Conservation (phyloP, 2,888 invertebrate species). For the Caenorhabditis sulstoni region DNA sequence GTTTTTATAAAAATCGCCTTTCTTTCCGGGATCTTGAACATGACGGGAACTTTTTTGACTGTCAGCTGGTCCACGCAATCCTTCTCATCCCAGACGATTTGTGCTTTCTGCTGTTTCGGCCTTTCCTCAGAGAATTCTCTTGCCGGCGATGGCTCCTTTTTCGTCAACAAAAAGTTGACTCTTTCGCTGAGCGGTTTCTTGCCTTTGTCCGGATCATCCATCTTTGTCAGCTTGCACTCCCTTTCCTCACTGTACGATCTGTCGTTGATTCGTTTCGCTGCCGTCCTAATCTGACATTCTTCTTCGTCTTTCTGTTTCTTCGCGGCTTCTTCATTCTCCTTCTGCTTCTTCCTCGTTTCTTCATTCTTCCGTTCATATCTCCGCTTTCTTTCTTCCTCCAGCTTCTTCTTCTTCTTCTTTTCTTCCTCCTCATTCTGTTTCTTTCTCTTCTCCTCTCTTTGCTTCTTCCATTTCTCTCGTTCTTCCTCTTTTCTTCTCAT, state of each 20-base stretch:
- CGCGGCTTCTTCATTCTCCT: background rate
- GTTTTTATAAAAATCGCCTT: background rate
- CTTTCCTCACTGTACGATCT: too few species aligned
- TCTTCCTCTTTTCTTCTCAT: conserved; percentile 1
- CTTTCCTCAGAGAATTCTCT: too few species aligned
- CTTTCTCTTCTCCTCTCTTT: background rate
- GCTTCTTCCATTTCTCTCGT: background rate
- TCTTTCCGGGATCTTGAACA: conserved; percentile 5
- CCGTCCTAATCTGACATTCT: background rate
- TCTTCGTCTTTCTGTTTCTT: background rate
- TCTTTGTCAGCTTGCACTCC: too few species aligned
- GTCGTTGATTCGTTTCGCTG: background rate
- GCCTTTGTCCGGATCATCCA: too few species aligned
- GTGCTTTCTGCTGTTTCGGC: too few species aligned
- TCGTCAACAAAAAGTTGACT: too few species aligned
- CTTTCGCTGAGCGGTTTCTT: too few species aligned
- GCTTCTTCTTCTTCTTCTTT: background rate
- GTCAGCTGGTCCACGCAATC: too few species aligned
- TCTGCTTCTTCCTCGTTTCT: background rate
- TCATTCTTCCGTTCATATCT: background rate
- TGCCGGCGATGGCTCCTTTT: too few species aligned
- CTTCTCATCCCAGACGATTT: too few species aligned
- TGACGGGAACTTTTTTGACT: background rate
- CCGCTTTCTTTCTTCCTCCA: background rate
- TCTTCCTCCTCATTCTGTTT: background rate